phyloP scores from a whole-genome alignment of 2,113 vertebrate genomes.

The Centropus bengalensis region DNA sequence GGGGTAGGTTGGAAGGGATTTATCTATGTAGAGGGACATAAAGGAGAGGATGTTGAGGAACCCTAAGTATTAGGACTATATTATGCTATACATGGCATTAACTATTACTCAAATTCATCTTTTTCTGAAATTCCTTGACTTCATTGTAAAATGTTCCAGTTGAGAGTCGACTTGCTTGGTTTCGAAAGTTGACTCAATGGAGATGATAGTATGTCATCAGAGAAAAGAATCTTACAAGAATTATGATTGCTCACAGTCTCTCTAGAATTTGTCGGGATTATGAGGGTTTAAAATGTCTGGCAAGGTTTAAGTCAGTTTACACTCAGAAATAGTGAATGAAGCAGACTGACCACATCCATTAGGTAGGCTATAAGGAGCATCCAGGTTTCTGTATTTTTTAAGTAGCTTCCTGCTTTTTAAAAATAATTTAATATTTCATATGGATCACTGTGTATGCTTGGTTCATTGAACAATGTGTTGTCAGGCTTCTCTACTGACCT shows the following conservation, averaged over 20 bases:
- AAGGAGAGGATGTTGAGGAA: neutral
- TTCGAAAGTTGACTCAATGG: neutral
- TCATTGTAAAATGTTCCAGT: neutral
- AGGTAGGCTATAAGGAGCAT: neutral
- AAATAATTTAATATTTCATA: neutral
- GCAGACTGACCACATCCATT: neutral
- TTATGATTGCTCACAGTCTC: neutral
- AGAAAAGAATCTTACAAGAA: neutral
- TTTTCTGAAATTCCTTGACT: neutral
- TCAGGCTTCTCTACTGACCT: neutral
- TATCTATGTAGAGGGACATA: neutral
- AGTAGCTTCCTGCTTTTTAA: neutral
- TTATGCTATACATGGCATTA: neutral
- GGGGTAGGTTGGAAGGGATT: neutral
- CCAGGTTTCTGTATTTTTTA: neutral
- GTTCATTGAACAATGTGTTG: neutral
- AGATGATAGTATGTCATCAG: neutral
- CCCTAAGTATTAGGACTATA: neutral
- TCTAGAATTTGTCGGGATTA: neutral
- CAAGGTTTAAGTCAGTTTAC: neutral
- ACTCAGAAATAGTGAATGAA: neutral
- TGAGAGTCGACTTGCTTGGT: neutral
- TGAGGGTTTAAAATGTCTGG: neutral
- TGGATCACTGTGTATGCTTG: neutral
- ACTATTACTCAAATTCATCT: neutral